Percentiles rank a stretch among this genome's conserved stretches.
Evolutionary conservation across 2,797 vertebrate genomes (phyloP).

Genomic region (Alauda arvensis): DNA sequence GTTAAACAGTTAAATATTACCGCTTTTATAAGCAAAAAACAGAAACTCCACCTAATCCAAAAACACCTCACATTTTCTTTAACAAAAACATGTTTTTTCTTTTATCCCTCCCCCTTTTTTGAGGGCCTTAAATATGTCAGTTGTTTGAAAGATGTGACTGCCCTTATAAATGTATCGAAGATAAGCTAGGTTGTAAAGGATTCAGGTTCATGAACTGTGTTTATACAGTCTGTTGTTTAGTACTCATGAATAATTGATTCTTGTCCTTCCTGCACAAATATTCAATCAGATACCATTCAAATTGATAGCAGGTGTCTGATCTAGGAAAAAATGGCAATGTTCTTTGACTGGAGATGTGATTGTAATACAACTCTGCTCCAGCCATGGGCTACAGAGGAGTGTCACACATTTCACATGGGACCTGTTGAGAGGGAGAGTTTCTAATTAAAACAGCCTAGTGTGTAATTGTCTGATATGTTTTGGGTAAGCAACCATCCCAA

Average conservation of each 20-base stretch:
- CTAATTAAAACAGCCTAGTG: background rate
- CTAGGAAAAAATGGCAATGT: slow-evolving; percentile 19
- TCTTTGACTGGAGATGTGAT: slow-evolving; percentile 38
- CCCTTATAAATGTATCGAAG: slow-evolving; percentile 49
- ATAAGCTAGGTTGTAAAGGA: slow-evolving; percentile 58
- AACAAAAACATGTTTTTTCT: slow-evolving; percentile 20
- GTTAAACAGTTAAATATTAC: slow-evolving; percentile 16
- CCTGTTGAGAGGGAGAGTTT: background rate
- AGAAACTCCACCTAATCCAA: slow-evolving; percentile 2
- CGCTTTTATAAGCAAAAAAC: background rate
- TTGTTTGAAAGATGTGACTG: slow-evolving; percentile 53
- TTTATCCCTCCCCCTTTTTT: background rate
- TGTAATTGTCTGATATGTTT: slow-evolving; percentile 8
- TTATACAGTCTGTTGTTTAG: slow-evolving; percentile 66
- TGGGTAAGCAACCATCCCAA: background rate
- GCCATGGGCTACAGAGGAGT: background rate
- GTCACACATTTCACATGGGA: background rate
- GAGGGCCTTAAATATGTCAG: slow-evolving; percentile 16
- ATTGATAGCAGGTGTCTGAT: slow-evolving; percentile 68
- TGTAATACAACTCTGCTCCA: background rate
- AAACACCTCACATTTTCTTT: slow-evolving; percentile 25
- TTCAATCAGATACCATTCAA: slow-evolving; percentile 67
- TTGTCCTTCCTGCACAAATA: slow-evolving; percentile 66
- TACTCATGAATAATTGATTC: slow-evolving; percentile 71
- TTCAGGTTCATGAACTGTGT: slow-evolving; percentile 68